A percentile compares a stretch with the other conserved stretches of the same genome.
Evolutionary conservation across 2,113 vertebrate genomes (phyloP).

Genomic region (Probosciger aterrimus): DNA sequence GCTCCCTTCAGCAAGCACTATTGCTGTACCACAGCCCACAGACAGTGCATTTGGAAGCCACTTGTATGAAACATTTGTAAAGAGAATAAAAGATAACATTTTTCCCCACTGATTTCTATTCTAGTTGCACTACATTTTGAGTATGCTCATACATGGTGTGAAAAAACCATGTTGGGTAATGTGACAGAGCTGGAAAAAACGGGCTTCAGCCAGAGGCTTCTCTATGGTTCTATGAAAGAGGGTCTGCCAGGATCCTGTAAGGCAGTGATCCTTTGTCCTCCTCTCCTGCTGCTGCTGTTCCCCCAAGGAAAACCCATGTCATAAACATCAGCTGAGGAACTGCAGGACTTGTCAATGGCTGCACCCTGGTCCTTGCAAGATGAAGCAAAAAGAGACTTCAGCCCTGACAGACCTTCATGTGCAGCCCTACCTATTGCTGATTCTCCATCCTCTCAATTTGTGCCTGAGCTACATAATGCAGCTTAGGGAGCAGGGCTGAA

Average conservation of each 20-base stretch:
- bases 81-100: not conserved
- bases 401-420: not conserved
- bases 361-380: not conserved
- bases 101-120: not conserved
- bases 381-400: not conserved
- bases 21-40: not conserved
- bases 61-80: not conserved
- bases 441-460: not conserved
- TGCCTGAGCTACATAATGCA: accelerated
- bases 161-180: not conserved
- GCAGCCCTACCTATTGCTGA: not conserved
- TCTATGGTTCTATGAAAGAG: not conserved
- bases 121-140: not conserved
- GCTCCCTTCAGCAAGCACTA: not conserved
- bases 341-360: not conserved
- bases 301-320: not conserved
- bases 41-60: not conserved
- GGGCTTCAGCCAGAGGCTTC: not conserved
- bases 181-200: not conserved
- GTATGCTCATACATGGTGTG: not conserved
- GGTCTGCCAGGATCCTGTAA: not conserved
- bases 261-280: not conserved
- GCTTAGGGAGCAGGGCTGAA: not conserved
- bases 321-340: not conserved
- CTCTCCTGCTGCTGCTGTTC: not conserved